phyloP scores from a whole-genome alignment of 2,113 vertebrate species.

The Beaufortia kweichowensis region DNA sequence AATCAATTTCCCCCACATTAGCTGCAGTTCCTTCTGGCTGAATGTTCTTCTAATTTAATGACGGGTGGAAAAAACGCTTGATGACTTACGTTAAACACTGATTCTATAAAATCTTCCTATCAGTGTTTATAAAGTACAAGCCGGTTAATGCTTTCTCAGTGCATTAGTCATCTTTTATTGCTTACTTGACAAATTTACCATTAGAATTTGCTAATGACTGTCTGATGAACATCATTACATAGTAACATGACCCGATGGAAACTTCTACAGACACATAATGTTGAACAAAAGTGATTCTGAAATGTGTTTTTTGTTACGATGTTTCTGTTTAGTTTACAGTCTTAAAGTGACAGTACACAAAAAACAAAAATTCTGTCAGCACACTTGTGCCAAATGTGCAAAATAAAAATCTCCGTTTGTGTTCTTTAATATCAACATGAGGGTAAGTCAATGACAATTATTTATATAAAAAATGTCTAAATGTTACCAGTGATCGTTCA shows the following conservation, averaged over 20 bases:
- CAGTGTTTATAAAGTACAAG: neutral
- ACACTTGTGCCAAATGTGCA: no score
- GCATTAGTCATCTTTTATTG: neutral
- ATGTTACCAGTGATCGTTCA: neutral
- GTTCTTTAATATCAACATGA: no score
- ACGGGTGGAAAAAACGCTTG: neutral
- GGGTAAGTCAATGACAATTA: no score
- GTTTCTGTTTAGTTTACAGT: no score
- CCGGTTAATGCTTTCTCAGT: neutral
- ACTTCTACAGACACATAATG: neutral
- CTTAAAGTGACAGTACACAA: no score
- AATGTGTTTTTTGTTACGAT: neutral
- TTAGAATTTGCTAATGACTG: neutral
- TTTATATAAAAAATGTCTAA: no score
- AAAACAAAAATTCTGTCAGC: no score
- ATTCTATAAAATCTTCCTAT: conserved; percentile 11
- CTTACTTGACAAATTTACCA: conserved; percentile 15
- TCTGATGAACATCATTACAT: conserved; percentile 20
- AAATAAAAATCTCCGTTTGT: no score
- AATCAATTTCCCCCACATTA: conserved; percentile 51
- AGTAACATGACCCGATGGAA: neutral
- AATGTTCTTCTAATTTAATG: conserved; percentile 41
- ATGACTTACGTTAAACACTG: conserved; percentile 23
- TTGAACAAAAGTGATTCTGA: neutral
- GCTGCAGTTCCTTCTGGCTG: conserved; percentile 37